Conservation (phyloP, 2,797 vertebrate genomes). For the Phalloptychus januarius region DNA sequence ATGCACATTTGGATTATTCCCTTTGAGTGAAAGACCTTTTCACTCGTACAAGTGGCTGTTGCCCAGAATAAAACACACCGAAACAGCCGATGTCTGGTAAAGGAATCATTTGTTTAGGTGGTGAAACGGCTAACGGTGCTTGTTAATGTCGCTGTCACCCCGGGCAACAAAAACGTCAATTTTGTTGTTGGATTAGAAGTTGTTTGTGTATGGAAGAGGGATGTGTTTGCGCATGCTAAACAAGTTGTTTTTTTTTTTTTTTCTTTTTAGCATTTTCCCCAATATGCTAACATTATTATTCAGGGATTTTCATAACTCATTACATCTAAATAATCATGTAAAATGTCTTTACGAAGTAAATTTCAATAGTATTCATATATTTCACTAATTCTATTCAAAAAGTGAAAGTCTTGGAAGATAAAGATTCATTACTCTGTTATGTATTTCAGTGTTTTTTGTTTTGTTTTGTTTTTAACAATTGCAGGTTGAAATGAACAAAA, state of each 20-base stretch:
- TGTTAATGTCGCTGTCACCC: slow-evolving; percentile 16
- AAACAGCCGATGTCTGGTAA: neutral
- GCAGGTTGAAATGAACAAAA: neutral
- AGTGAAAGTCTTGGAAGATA: neutral
- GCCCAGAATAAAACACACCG: neutral
- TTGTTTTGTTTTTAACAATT: too few species aligned
- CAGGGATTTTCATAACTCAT: slow-evolving; percentile 27
- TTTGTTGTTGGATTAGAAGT: neutral
- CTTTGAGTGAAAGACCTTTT: slow-evolving; percentile 20
- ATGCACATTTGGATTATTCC: slow-evolving; percentile 51
- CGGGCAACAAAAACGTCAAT: neutral
- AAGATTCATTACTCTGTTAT: neutral
- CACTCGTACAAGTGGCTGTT: neutral
- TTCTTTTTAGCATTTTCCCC: slow-evolving; percentile 6
- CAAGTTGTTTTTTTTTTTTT: neutral
- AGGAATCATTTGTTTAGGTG: slow-evolving; percentile 7
- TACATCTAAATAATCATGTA: slow-evolving; percentile 3
- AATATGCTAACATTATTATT: slow-evolving; percentile 3
- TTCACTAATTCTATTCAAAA: neutral
- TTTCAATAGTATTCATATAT: neutral
- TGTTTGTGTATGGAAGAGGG: slow-evolving; percentile 30
- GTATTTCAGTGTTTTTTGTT: neutral
- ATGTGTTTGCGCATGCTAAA: slow-evolving; percentile 29
- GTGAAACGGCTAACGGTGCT: slow-evolving; percentile 18
- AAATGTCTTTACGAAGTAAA: neutral